Evolutionary conservation across 2,797 vertebrate genomes (phyloP), one percentile per base, ranked within the genome.

Genomic region (Mallotus villosus): DNA sequence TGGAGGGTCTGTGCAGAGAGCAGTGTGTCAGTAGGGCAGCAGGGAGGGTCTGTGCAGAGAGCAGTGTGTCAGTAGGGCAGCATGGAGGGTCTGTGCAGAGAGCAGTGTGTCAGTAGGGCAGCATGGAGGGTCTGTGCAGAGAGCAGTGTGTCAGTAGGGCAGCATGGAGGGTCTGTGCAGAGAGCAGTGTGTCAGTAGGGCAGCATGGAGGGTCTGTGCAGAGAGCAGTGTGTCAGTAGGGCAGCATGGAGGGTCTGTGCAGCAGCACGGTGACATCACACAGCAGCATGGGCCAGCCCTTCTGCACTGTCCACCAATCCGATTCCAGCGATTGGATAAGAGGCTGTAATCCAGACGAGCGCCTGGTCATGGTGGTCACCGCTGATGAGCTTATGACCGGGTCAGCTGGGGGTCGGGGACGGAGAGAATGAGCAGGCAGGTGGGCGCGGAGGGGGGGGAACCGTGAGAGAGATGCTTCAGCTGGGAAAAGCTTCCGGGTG

Each of bases 51-150:
- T 12, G 12, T 12, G 8, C 6, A 12, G 19, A 7, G 11, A 27
- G 19, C 49, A 32, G 65, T 67, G 46, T 27, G 65, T 67, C 46
- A n/a, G 25, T 55, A 29, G 49, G 65, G 29, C 4, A 67, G 64
- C 14, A 2, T 41, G 25, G 11, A 66, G 41, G n/a, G n/a, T n/a
- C n/a, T n/a, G n/a, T n/a, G n/a, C n/a, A n/a, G n/a, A n/a, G n/a
- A n/a, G n/a, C n/a, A n/a, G n/a, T n/a, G n/a, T n/a, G n/a, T n/a
- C n/a, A n/a, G n/a, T n/a, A n/a, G n/a, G n/a, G n/a, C n/a, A n/a
- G n/a, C n/a, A n/a, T n/a, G n/a, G n/a, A 41, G 37, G 11, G 37
- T 41, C 9, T 12, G 12, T 12, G 8, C 6, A 12, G 19, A 7
- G 11, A 27, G 19, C 49, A 32, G 65, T 67, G 46, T 27, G 65